phyloP scores from a whole-genome alignment of 2,113 vertebrate species.

The Meriones unguiculatus region DNA sequence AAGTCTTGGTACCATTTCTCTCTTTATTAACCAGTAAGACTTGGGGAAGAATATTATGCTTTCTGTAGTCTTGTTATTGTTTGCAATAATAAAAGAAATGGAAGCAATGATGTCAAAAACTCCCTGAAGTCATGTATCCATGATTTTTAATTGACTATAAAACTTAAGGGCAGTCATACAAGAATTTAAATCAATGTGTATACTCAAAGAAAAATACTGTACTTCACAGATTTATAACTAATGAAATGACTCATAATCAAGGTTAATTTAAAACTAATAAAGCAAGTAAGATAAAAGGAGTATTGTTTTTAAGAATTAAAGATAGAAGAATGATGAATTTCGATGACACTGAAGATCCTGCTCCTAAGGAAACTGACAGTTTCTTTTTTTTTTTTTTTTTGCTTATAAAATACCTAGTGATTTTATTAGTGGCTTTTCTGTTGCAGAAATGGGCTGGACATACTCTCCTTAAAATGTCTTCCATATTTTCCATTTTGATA shows the following conservation, averaged over 20 bases:
- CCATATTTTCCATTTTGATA: slow-evolving; percentile 63
- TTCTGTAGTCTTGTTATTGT: neutral
- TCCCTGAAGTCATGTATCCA: neutral
- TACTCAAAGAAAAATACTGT: neutral
- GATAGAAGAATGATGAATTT: neutral
- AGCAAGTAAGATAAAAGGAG: neutral
- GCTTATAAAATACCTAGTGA: slow-evolving; percentile 57
- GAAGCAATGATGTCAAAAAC: neutral
- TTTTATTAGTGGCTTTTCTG: slow-evolving; percentile 57
- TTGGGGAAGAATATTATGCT: neutral
- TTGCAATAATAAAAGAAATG: neutral
- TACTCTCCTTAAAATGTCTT: slow-evolving; percentile 35
- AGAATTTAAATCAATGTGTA: neutral
- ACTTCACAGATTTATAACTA: neutral
- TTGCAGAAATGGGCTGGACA: slow-evolving; percentile 16
- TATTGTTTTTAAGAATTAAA: neutral
- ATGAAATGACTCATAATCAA: neutral
- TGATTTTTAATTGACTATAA: neutral
- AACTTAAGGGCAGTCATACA: neutral
- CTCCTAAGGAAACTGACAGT: neutral
- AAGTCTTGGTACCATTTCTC: neutral
- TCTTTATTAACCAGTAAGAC: neutral
- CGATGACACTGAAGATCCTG: neutral
- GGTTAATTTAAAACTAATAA: neutral
- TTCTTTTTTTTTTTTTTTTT: too few relatives aligned